phyloP scores from a whole-genome alignment of 2,888 invertebrate genomes.

The Octodonta nipae region DNA sequence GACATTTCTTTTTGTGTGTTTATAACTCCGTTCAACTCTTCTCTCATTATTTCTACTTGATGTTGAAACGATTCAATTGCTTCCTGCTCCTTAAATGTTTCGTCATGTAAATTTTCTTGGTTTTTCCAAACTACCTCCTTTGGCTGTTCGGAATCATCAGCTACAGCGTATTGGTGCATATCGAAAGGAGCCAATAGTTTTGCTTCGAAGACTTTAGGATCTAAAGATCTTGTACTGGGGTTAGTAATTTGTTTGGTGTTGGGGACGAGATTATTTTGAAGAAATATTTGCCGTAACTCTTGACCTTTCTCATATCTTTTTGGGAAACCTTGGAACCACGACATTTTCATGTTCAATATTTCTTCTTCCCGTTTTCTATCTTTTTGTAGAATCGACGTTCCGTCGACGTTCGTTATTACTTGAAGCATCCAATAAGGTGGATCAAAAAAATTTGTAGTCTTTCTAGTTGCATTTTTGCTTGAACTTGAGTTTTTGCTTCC shows the following conservation, averaged over 20 bases:
- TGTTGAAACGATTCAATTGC: too few species aligned
- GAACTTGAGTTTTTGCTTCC: neutral
- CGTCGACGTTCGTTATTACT: constrained; percentile 15
- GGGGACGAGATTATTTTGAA: constrained; percentile 4
- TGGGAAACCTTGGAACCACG: constrained; percentile 22
- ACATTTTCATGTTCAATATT: constrained; percentile 21
- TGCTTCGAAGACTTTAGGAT: constrained; percentile 7
- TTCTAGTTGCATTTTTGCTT: neutral
- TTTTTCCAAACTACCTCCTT: too few species aligned
- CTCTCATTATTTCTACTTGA: too few species aligned
- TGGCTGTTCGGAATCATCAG: neutral
- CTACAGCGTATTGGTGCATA: constrained; percentile 3
- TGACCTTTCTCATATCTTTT: constrained; percentile 19
- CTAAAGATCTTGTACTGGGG: constrained; percentile 5
- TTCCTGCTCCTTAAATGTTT: too few species aligned
- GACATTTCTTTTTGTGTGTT: too few species aligned
- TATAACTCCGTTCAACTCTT: too few species aligned
- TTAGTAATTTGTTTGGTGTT: constrained; percentile 6
- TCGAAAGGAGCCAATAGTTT: constrained; percentile 9
- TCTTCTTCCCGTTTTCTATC: constrained; percentile 19
- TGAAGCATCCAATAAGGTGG: constrained; percentile 24
- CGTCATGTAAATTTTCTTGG: too few species aligned
- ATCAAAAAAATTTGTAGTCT: constrained; percentile 2
- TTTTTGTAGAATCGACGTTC: constrained; percentile 13
- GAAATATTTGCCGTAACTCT: constrained; percentile 18